phyloP scores from a whole-genome alignment of 2,797 vertebrate genomes.

The Gallinago nigripennis region DNA sequence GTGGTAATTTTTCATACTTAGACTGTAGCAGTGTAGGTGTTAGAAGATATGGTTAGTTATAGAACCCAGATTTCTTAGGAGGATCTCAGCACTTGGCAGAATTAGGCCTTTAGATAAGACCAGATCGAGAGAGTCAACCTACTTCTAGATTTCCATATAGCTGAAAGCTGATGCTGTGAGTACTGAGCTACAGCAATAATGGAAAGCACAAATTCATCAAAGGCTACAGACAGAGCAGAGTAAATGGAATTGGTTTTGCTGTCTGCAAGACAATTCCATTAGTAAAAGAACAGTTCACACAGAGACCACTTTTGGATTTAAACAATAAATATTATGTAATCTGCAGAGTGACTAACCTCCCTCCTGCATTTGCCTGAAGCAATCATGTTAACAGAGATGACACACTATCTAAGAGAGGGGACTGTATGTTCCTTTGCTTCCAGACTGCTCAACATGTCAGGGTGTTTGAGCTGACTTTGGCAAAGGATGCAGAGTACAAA shows the following conservation, averaged over 20 bases:
- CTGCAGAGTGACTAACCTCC: neutral
- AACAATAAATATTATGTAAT: neutral
- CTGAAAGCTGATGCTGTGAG: neutral
- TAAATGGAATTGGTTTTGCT: neutral
- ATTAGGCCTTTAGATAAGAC: neutral
- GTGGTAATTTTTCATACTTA: neutral
- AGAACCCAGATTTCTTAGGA: neutral
- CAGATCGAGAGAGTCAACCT: neutral
- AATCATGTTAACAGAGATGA: neutral
- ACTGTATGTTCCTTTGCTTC: neutral
- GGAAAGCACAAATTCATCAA: neutral
- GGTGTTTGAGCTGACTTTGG: neutral
- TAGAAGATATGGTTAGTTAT: neutral
- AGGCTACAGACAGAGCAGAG: neutral
- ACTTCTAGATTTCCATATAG: neutral
- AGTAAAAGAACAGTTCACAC: neutral
- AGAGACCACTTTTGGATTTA: neutral
- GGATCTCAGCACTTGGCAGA: neutral
- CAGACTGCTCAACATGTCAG: neutral
- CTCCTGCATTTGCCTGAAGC: neutral
- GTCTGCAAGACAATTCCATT: neutral
- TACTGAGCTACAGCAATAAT: neutral
- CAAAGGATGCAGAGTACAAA: neutral
- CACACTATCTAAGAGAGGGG: neutral
- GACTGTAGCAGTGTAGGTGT: neutral